Conservation (phyloP, 37 sponge, comb jelly and placozoan genomes). For the Chondrilla cf. caribensis region DNA sequence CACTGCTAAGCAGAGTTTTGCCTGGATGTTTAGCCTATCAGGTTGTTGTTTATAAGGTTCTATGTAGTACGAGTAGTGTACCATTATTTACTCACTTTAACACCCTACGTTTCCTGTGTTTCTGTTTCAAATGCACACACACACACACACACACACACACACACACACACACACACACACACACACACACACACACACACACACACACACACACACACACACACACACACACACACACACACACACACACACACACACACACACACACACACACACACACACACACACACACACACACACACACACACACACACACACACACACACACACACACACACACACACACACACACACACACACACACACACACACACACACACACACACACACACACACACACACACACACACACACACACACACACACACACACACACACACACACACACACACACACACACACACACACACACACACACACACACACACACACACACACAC, state of each 20-base stretch:
- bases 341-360: constrained; percentile 16
- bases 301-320: not conserved
- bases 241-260: constrained; percentile 6
- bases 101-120: too few relatives aligned
- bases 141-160: constrained; percentile 10
- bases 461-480: not conserved
- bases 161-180: not conserved
- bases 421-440: not conserved
- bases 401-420: not conserved
- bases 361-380: not conserved
- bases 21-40: too few relatives aligned
- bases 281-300: not conserved
- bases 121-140: not conserved
- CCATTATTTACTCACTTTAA: too few relatives aligned
- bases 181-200: not conserved
- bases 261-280: not conserved
- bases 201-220: too few relatives aligned
- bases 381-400: not conserved
- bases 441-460: not conserved
- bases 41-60: too few relatives aligned
- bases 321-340: not conserved
- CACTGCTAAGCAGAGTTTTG: too few relatives aligned
- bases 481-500: constrained; percentile 10
- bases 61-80: too few relatives aligned
- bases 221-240: too few relatives aligned